phyloP scores from a whole-genome alignment of 2,888 invertebrate genomes.

The Oxyscelio sp. region DNA sequence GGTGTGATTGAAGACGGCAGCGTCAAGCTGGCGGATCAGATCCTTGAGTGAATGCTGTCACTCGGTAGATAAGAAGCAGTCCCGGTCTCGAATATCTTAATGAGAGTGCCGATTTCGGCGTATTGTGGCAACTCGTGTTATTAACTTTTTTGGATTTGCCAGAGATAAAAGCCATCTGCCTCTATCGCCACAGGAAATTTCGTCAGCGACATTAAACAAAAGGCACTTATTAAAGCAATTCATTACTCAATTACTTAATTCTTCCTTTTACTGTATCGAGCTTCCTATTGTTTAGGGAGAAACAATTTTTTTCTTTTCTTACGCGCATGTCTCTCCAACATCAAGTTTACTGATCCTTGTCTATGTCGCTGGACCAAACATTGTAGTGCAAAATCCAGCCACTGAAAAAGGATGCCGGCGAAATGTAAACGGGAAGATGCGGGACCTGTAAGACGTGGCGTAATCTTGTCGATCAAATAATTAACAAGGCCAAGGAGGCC shows the following conservation, averaged over 20 bases:
- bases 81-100: slow-evolving; percentile 86
- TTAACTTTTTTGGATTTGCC: slow-evolving; percentile 45
- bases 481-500: slow-evolving; percentile 86
- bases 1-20: slow-evolving; percentile 87
- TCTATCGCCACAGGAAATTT: slow-evolving; percentile 7
- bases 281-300: no score
- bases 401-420: slow-evolving; percentile 63
- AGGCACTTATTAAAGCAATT: slow-evolving; percentile 15
- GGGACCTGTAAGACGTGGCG: slow-evolving; percentile 87
- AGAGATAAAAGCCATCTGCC: slow-evolving; percentile 56
- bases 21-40: slow-evolving; percentile 83
- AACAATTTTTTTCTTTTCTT: no score
- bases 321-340: no score
- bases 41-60: slow-evolving; percentile 88
- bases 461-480: slow-evolving; percentile 89
- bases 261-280: no score
- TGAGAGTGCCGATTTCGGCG: slow-evolving; percentile 81
- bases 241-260: slow-evolving; percentile 36
- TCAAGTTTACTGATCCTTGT: slow-evolving; percentile 69
- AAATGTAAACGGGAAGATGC: slow-evolving; percentile 78
- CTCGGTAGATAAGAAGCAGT: slow-evolving; percentile 85
- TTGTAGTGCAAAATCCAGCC: slow-evolving; percentile 53
- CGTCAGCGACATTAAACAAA: slow-evolving; percentile 31
- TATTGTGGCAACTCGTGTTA: slow-evolving; percentile 56
- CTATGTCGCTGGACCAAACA: slow-evolving; percentile 75